Conservation (phyloP, 1,140 invertebrate species). For the Drosophila santomea region DNA sequence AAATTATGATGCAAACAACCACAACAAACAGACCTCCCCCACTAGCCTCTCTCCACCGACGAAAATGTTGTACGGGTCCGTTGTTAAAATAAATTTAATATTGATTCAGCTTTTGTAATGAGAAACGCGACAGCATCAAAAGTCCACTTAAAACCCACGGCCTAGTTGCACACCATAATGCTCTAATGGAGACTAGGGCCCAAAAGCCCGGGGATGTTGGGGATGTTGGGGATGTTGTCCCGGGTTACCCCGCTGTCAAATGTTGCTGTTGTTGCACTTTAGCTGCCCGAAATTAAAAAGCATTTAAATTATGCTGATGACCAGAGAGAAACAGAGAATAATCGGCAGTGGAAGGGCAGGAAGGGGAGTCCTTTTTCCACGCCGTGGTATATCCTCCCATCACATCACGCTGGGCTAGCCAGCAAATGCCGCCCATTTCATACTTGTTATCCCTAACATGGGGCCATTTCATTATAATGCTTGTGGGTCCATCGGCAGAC, state of each 20-base stretch:
- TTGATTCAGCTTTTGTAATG: conserved; percentile 83
- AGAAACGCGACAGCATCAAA: conserved; percentile 79
- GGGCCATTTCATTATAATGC: conserved; percentile 71
- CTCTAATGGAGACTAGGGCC: conserved; percentile 22
- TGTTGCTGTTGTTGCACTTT: conserved; percentile 78
- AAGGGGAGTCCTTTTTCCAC: conserved; percentile 13
- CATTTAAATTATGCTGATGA: conserved; percentile 82
- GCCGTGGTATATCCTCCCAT: conserved; percentile 3
- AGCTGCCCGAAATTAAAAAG: conserved; percentile 73
- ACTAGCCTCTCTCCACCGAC: neutral
- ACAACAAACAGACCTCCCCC: conserved; percentile 54
- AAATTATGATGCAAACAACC: conserved; percentile 76
- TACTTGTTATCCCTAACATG: conserved; percentile 47
- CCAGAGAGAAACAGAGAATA: conserved; percentile 43
- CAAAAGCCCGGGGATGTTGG: conserved; percentile 4
- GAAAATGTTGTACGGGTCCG: neutral
- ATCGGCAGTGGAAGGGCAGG: conserved; percentile 5
- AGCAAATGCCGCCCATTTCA: conserved; percentile 6
- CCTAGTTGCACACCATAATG: conserved; percentile 60
- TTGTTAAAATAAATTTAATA: conserved; percentile 81
- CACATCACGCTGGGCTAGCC: conserved; percentile 10
- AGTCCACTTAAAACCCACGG: conserved; percentile 63
- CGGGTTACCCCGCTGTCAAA: conserved; percentile 55
- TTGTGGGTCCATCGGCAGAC: conserved; percentile 61
- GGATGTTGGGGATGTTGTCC: conserved; percentile 23